Percentiles rank a stretch among this genome's conserved stretches.
Conservation (phyloP, 2,797 vertebrate genomes). For the Lemur catta region DNA sequence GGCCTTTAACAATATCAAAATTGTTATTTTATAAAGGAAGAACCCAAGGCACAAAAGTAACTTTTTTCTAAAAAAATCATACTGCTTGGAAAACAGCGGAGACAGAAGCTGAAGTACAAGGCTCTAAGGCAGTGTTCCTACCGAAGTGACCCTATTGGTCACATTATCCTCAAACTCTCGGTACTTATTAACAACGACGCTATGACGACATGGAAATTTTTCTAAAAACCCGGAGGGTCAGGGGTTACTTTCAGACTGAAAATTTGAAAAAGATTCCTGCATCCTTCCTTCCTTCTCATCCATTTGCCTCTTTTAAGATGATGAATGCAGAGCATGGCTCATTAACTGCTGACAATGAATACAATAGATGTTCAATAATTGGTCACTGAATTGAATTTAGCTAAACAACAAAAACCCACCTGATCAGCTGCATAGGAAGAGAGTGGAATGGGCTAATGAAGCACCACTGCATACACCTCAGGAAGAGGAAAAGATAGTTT, state of each 20-base stretch:
- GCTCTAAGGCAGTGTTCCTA: not conserved
- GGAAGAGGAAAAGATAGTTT: not conserved
- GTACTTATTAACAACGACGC: not conserved
- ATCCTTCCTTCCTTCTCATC: not conserved
- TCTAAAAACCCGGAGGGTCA: not conserved
- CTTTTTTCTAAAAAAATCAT: not conserved
- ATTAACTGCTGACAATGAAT: not conserved
- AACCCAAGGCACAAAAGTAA: not conserved
- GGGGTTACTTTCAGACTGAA: constrained; percentile 11
- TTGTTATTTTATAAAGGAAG: not conserved
- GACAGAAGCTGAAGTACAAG: not conserved
- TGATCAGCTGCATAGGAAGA: not conserved
- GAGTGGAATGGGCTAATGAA: not conserved
- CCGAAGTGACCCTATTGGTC: not conserved
- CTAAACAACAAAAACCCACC: not conserved
- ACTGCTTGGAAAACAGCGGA: not conserved
- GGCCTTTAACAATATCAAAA: constrained; percentile 2
- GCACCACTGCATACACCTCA: not conserved
- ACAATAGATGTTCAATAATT: not conserved
- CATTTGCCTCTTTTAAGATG: not conserved
- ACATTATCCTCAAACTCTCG: not conserved
- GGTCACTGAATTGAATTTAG: constrained; percentile 13
- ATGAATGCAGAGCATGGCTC: not conserved
- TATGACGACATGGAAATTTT: not conserved
- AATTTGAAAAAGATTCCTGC: not conserved